phyloP scores from a whole-genome alignment of 1,140 invertebrate genomes.

The Trachelipus rathkii region DNA sequence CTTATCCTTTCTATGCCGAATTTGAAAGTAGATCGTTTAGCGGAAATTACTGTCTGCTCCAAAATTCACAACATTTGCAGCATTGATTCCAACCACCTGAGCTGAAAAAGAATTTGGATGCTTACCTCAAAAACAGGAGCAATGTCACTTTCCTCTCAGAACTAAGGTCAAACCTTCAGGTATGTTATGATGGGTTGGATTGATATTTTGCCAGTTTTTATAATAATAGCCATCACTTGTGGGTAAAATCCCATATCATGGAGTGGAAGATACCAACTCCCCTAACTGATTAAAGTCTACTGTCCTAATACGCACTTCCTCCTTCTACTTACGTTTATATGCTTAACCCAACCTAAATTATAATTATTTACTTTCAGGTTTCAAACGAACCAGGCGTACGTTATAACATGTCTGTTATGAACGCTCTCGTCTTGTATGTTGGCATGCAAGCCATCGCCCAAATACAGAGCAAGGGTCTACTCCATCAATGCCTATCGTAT shows the following conservation, averaged over 20 bases:
- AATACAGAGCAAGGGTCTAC: slow-evolving; percentile 81
- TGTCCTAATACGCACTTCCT: too few relatives aligned
- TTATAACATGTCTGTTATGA: slow-evolving; percentile 95
- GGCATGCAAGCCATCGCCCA: slow-evolving; percentile 91
- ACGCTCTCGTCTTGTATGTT: slow-evolving; percentile 94
- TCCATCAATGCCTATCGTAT: slow-evolving; percentile 94
- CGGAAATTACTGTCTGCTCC: slow-evolving; percentile 78
- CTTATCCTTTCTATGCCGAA: slow-evolving; percentile 98
- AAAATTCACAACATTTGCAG: slow-evolving; percentile 80
- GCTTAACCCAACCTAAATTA: too few relatives aligned
- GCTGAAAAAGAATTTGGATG: slow-evolving; percentile 92
- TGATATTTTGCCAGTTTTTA: too few relatives aligned
- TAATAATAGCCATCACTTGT: too few relatives aligned
- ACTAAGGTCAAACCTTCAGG: slow-evolving; percentile 80
- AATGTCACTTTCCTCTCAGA: slow-evolving; percentile 94
- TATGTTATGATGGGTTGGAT: slow-evolving; percentile 37
- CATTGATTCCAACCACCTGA: slow-evolving; percentile 77
- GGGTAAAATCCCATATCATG: too few relatives aligned
- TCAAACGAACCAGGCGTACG: slow-evolving; percentile 78
- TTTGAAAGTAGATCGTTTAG: slow-evolving; percentile 89
- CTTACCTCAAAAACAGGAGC: slow-evolving; percentile 87
- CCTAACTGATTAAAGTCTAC: too few relatives aligned
- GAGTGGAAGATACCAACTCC: too few relatives aligned
- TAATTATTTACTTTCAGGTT: slow-evolving; percentile 49
- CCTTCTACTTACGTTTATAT: too few relatives aligned